Evolutionary conservation across 1,140 invertebrate genomes (phyloP).

Genomic region (Ridgeia piscesae): DNA sequence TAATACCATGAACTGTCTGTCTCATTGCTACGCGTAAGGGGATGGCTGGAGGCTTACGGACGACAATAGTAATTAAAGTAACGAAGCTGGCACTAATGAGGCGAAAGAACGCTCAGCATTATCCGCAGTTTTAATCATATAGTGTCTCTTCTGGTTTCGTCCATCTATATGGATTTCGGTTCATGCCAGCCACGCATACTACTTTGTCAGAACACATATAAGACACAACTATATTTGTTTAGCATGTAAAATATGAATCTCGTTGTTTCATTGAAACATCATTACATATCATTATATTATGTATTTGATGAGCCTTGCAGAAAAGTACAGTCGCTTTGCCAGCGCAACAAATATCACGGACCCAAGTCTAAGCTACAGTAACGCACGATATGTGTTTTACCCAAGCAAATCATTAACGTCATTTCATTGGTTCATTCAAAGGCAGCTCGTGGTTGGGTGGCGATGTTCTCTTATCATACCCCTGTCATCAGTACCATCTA

Average conservation of each 20-base stretch:
- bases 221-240: background rate
- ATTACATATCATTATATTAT: background rate
- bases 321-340: background rate
- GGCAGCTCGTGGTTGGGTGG: background rate
- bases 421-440: background rate
- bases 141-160: background rate
- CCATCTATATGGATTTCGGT: background rate
- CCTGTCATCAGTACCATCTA: background rate
- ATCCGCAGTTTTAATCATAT: background rate
- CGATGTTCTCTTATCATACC: background rate
- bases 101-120: background rate
- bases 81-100: background rate
- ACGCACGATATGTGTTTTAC: background rate
- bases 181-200: too few species aligned
- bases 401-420: background rate
- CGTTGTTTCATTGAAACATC: background rate
- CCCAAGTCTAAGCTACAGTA: background rate
- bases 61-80: constrained; percentile 1
- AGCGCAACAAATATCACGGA: background rate
- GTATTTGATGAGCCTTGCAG: too few species aligned
- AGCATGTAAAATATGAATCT: background rate
- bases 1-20: background rate
- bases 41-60: background rate
- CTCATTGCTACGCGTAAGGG: background rate
- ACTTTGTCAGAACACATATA: background rate